Evolutionary conservation across 2,797 vertebrate species (phyloP).

Genomic region (Avahi laniger): DNA sequence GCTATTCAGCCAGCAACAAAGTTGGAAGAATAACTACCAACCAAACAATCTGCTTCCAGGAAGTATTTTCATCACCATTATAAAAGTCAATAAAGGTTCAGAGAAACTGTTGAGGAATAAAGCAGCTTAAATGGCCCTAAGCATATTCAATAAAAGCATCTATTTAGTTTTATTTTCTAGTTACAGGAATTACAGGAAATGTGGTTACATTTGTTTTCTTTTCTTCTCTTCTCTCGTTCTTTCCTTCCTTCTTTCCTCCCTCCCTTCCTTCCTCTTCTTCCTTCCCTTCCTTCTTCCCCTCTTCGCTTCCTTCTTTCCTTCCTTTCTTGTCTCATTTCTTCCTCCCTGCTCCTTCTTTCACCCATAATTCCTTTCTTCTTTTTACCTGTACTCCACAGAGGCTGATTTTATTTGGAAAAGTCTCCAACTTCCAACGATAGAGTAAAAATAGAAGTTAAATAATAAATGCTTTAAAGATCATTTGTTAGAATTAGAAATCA

Average conservation of each 20-base stretch:
- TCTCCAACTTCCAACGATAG: background rate
- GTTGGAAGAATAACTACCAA: background rate
- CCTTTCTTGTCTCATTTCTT: background rate
- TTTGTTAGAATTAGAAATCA: conserved; percentile 52
- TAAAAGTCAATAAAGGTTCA: background rate
- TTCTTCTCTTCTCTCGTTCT: background rate
- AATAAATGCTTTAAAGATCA: conserved; percentile 46
- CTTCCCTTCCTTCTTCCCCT: too few species aligned
- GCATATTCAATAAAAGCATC: background rate
- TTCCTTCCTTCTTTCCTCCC: too few species aligned
- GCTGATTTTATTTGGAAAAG: background rate
- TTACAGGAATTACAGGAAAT: background rate
- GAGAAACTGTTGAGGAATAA: background rate
- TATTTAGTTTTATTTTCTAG: conserved; percentile 18
- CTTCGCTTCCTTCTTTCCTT: too few species aligned
- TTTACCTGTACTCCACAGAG: conserved; percentile 21
- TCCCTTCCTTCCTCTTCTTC: too few species aligned
- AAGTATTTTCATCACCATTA: background rate
- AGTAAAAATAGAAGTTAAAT: conserved; percentile 48
- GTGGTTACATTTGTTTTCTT: background rate
- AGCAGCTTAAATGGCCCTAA: background rate
- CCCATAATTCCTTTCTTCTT: background rate
- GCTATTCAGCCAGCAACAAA: background rate
- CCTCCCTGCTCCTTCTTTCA: background rate
- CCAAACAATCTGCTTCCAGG: background rate